These are phyloP conservation scores for Illadopsis cleaveri DNA, from an alignment of 2,113 vertebrate species.

Conservation along the genomic window DNA sequence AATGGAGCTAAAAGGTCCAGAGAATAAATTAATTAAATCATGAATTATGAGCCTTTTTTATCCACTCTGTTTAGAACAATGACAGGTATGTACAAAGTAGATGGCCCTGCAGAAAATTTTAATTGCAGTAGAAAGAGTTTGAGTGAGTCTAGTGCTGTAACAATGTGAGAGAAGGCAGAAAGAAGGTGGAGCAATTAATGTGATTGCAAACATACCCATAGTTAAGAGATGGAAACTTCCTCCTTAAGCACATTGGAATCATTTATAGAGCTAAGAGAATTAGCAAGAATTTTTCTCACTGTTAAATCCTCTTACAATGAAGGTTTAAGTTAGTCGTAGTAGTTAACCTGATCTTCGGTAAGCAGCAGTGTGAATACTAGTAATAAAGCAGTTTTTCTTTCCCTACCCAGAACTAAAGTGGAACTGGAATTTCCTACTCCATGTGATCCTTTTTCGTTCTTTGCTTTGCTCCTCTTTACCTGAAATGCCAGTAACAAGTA, in stretches of 20 bases:
- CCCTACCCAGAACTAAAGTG: not conserved
- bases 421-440: not conserved
- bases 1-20: not conserved
- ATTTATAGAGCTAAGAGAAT: constrained; percentile 6
- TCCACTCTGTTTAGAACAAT: not conserved
- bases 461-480: not conserved
- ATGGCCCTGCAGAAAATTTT: not conserved
- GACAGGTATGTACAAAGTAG: not conserved
- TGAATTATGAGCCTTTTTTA: not conserved
- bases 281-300: not conserved
- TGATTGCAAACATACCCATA: not conserved
- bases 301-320: not conserved
- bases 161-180: not conserved
- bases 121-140: not conserved
- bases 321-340: not conserved
- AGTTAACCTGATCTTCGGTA: constrained; percentile 12
- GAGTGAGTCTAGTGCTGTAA: not conserved
- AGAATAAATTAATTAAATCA: not conserved
- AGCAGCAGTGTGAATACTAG: not conserved
- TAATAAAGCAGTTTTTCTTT: not conserved
- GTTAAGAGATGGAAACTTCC: not conserved
- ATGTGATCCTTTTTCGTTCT: not conserved
- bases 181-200: not conserved
- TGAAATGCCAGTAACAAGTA: not conserved
- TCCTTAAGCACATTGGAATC: not conserved